Base-by-base conservation (phyloP, 2,113 vertebrate species). In the Oostethus manadensis region DNA sequence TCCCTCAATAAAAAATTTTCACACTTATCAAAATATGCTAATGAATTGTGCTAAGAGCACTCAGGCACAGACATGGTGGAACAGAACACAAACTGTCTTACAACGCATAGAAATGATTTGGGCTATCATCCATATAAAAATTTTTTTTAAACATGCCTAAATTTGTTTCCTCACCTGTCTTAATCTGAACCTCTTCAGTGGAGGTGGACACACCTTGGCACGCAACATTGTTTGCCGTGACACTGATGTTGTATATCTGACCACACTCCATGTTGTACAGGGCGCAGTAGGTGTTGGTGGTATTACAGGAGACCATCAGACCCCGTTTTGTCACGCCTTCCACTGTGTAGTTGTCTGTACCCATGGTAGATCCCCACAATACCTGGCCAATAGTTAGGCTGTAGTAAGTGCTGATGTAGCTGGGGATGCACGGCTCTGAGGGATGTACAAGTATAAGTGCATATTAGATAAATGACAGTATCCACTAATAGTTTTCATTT, bases 371-470 rank as follows among this genome's bases (percentile, higher is more conserved):
- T 53, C 88, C 86, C 90, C 90, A 92, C 40, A 46, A 14, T 45
- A 90, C 51, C 74, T 86, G 83, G 35, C 70, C 85, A 0, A 89
- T 79, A 2, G 60, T 43, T 16, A 68, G 1, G 35, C 49, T 58
- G 77, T 91, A 91, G 18, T 50, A 16, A 2, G 66, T 56, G 43
- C 7, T 69, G 66, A 88, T 69, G 43, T 76, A 60, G 22, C 55
- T 40, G 1, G 90, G 87, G 42, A 71, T 40, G 75, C 90, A 92
- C 0, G 90, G 86, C 21, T 56, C 90, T 92, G 63, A 13, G 55
- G 47, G n/a, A 62, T 6, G 51, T 4, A 8, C 59, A 4, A 43
- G 38, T 55, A 9, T 21, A 17, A 40, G 4, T 1, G 17, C 16
- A 18, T 13, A 33, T 16, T 51, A 29, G 29, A 45, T 1, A 23